These are phyloP conservation scores for Lepidocyrtoides sp. DNA, from an alignment of 2,888 invertebrate genomes.

Conservation along the genomic window DNA sequence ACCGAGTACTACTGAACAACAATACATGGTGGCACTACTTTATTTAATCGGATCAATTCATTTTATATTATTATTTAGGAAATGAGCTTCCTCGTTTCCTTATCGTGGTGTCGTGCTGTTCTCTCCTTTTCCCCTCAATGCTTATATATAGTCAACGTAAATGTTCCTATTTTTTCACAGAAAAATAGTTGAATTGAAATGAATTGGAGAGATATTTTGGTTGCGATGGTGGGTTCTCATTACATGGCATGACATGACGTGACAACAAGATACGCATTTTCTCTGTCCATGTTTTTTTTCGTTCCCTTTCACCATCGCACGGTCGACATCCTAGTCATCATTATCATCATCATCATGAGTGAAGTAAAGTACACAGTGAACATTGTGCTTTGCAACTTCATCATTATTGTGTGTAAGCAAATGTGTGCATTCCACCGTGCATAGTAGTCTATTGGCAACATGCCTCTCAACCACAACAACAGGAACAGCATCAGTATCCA, in stretches of 20 bases:
- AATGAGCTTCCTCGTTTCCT: conserved; percentile 73
- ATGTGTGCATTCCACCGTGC: neutral
- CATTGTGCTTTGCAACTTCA: neutral
- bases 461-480: neutral
- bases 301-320: neutral
- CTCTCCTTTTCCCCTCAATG: neutral
- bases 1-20: neutral
- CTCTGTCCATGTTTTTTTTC: neutral
- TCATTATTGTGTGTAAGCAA: neutral
- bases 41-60: conserved; percentile 77
- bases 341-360: neutral
- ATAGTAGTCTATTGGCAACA: conserved; percentile 12
- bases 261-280: conserved; percentile 56
- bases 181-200: conserved; percentile 4
- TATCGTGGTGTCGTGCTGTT: conserved; percentile 33
- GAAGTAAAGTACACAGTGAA: neutral
- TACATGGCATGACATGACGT: conserved; percentile 44
- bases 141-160: conserved; percentile 1
- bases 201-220: conserved; percentile 23
- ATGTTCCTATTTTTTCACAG: neutral
- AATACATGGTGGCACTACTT: conserved; percentile 19
- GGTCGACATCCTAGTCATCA: neutral
- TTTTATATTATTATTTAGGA: conserved; percentile 66
- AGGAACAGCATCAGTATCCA: conserved; percentile 54
- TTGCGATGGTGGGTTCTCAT: conserved; percentile 9